Evolutionary conservation across 2,113 vertebrate species (phyloP).

Genomic region (Dinomys branickii): DNA sequence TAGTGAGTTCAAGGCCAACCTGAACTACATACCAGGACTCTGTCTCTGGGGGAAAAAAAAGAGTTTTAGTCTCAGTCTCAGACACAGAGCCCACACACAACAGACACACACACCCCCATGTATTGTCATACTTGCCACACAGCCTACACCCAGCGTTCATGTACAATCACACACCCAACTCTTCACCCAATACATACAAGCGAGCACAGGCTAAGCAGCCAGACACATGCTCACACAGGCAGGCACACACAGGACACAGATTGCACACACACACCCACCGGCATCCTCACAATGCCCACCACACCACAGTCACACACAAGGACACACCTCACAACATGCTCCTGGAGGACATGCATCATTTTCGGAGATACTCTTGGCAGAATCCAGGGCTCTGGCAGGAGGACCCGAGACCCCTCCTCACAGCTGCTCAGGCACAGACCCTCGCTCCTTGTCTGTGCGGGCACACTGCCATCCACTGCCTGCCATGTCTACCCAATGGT

Average conservation of each 20-base stretch:
- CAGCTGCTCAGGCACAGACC: neutral
- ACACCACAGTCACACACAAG: neutral
- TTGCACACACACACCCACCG: neutral
- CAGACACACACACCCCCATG: neutral
- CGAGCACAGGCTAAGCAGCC: neutral
- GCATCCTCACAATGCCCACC: neutral
- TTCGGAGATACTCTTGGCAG: neutral
- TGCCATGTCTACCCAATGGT: fast-evolving
- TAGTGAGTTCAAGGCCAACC: neutral
- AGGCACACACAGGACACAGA: neutral
- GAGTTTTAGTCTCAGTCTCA: neutral
- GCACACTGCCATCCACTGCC: fast-evolving
- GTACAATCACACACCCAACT: neutral
- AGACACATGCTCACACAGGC: neutral
- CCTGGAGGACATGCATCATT: neutral
- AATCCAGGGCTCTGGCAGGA: neutral
- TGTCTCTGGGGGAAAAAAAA: neutral
- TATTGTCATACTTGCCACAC: neutral
- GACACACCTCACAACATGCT: neutral
- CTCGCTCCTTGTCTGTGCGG: fast-evolving
- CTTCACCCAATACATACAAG: neutral
- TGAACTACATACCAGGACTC: neutral
- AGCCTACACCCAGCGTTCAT: neutral
- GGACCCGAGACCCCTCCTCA: neutral
- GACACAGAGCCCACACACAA: neutral